phyloP scores from a whole-genome alignment of 53 echinoderm and acorn worm species.

The Hippasteria phrygiana region DNA sequence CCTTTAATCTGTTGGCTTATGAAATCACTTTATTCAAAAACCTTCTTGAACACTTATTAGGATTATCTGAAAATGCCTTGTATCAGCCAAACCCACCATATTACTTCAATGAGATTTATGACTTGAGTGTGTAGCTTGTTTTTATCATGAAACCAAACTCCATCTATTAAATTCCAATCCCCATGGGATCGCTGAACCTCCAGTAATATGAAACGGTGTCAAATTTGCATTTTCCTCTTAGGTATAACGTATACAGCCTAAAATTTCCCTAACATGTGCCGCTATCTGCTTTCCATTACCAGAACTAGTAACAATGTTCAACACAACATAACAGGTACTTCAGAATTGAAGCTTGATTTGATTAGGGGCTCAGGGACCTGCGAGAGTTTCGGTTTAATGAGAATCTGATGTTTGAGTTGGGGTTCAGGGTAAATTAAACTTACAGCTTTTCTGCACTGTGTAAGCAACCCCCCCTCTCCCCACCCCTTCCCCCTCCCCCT shows the following conservation, averaged over 20 bases:
- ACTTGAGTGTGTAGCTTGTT: not conserved
- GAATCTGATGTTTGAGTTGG: slow-evolving; percentile 38
- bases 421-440: slow-evolving; percentile 27
- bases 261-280: not conserved
- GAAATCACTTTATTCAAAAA: no score
- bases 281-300: slow-evolving; percentile 44
- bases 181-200: slow-evolving; percentile 8
- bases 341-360: slow-evolving; percentile 13
- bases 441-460: not conserved
- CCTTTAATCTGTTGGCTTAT: no score
- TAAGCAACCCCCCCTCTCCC: not conserved
- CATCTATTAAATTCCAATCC: not conserved
- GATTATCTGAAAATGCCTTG: no score
- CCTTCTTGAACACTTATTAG: no score
- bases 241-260: not conserved
- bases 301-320: not conserved
- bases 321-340: not conserved
- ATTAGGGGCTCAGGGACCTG: slow-evolving; percentile 37
- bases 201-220: slow-evolving; percentile 24
- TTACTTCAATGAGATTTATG: not conserved
- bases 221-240: slow-evolving; percentile 22
- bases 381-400: slow-evolving; percentile 13
- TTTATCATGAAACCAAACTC: not conserved
- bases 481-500: not conserved
- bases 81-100: not conserved